A percentile compares a stretch with the other conserved stretches of the same genome.
These are phyloP conservation scores for Steromphala cineraria DNA, from an alignment of 2,888 invertebrate genomes.

Conservation along the genomic window DNA sequence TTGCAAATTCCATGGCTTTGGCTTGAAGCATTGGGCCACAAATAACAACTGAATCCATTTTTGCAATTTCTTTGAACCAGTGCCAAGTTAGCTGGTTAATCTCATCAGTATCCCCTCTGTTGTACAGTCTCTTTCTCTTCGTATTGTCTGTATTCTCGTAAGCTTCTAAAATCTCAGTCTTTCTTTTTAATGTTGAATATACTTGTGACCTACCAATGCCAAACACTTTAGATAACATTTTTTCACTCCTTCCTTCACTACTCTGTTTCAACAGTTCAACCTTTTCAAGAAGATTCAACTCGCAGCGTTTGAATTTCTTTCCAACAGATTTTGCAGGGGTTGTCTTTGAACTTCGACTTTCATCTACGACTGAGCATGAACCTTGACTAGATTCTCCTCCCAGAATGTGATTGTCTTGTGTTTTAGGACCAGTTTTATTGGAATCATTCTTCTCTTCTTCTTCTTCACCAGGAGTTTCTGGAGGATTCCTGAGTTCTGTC, in stretches of 20 bases:
- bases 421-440: background rate
- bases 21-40: slow-evolving; percentile 31
- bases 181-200: slow-evolving; percentile 13
- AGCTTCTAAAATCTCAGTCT: slow-evolving; percentile 7
- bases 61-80: slow-evolving; percentile 27
- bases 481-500: background rate
- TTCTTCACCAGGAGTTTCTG: background rate
- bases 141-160: background rate
- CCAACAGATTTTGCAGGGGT: background rate
- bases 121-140: background rate
- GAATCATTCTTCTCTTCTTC: background rate
- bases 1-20: slow-evolving; percentile 27
- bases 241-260: slow-evolving; percentile 7
- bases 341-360: background rate
- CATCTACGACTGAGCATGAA: no score
- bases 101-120: background rate
- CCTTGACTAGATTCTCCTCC: background rate
- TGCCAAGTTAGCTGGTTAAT: slow-evolving; percentile 9
- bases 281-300: slow-evolving; percentile 21
- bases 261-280: slow-evolving; percentile 14
- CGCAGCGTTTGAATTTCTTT: background rate
- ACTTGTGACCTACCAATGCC: slow-evolving; percentile 23
- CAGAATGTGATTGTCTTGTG: background rate
- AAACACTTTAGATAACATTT: slow-evolving; percentile 20
- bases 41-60: slow-evolving; percentile 20